Base-by-base conservation (phyloP, 1,140 invertebrate genomes). In the Drosophila lacteicornis region DNA sequence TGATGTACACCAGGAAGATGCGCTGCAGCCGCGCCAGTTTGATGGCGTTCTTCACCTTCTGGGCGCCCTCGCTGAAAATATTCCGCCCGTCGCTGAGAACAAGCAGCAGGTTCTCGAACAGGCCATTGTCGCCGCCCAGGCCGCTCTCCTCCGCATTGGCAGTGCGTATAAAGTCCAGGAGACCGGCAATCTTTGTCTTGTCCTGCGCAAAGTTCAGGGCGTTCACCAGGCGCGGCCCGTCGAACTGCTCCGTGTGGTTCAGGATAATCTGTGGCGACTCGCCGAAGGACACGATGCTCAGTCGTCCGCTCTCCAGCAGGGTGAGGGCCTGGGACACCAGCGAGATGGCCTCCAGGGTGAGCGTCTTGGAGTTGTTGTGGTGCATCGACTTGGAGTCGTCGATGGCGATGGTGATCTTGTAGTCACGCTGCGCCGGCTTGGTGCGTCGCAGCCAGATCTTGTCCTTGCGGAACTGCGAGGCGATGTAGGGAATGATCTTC, bases 371-470 rank as follows among this genome's bases (percentile, higher is more conserved):
- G 91, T 96, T 95, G 93, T 97, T 98, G 86, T 98, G 96, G 12
- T 95, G 94, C 97, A 98, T 98, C 62, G 97, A 97, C 51, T 97
- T 97, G 0, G 99, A 99, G 93, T 99, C 98, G 93, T 99, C 99
- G 9, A 99, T 95, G 2, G 99, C 99, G 13, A 99, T 94, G 33
- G 98, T 95, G 42, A 99, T 98, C 93, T 99, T 98, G 93, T 99
- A 99, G 78, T 99, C 96, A 58, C 99, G 94, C 92, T 99, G 98
- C 0, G 97, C 98, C 0, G 98, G 98, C 93, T 99, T 98, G 0
- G 97, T 99, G 51, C 99, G 94, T 50, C 99, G 94, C 76, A 99
- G 87, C 99, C 99, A 99, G 87, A 99, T 99, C 92, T 99, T 99
- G 91, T 99, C 99, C 92, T 99, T 99, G 40, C 98, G 95, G 93